These are phyloP conservation scores for Tiaroga cobitis DNA, from an alignment of 2,797 vertebrate genomes.

Conservation along the genomic window DNA sequence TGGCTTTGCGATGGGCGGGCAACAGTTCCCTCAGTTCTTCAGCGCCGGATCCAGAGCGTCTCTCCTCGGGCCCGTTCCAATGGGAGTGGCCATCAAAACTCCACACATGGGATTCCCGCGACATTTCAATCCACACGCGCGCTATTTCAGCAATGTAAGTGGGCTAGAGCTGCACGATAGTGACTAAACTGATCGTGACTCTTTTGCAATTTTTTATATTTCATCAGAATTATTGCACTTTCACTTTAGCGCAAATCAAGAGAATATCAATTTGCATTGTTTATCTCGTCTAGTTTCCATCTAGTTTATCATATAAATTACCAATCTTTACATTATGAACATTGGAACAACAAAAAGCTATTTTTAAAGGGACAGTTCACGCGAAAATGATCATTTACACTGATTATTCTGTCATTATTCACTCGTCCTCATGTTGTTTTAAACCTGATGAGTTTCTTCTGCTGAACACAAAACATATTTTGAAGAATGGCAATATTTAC, in stretches of 20 bases:
- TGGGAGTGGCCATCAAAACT: conserved; percentile 88
- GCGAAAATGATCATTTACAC: no score
- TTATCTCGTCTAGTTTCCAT: no score
- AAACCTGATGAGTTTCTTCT: not conserved
- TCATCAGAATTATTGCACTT: no score
- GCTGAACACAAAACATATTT: not conserved
- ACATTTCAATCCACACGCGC: conserved; percentile 81
- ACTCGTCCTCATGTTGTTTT: no score
- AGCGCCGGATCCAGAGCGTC: conserved; percentile 86
- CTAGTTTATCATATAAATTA: no score
- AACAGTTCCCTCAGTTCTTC: conserved; percentile 93
- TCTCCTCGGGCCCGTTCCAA: conserved; percentile 91
- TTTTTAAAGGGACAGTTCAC: no score
- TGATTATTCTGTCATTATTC: not conserved
- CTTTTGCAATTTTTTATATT: no score
- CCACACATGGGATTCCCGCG: conserved; percentile 83
- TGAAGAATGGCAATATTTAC: not conserved
- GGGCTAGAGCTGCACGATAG: not conserved
- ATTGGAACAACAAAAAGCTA: no score
- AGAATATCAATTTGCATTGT: no score
- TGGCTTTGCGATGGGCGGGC: conserved; percentile 84
- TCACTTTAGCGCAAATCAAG: no score
- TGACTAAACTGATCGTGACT: no score
- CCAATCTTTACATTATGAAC: no score
- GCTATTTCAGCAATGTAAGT: conserved; percentile 84